phyloP scores from a whole-genome alignment of 1,140 invertebrate genomes.

The Aphidius ervi region DNA sequence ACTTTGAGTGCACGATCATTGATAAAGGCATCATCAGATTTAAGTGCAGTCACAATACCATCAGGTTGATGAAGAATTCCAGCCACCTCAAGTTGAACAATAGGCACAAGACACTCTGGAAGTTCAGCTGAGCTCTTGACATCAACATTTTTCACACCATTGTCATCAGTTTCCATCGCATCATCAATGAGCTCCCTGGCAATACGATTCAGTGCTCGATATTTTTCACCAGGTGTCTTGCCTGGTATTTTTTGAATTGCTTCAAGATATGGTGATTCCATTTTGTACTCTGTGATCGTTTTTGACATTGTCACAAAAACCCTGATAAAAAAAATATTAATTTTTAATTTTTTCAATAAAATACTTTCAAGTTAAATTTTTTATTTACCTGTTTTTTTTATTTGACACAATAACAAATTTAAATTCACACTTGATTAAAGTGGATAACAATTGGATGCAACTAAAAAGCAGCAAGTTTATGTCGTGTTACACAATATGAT shows the following conservation, averaged over 20 bases:
- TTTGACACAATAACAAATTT: too few relatives aligned
- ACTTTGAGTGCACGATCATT: slow-evolving; percentile 35
- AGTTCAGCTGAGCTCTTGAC: too few relatives aligned
- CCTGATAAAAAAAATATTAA: too few relatives aligned
- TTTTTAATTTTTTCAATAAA: too few relatives aligned
- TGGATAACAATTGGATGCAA: too few relatives aligned
- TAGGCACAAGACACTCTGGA: not conserved
- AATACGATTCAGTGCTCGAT: not conserved
- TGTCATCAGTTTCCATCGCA: not conserved
- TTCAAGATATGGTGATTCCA: slow-evolving; percentile 11
- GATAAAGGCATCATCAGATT: slow-evolving; percentile 30
- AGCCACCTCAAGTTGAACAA: not conserved
- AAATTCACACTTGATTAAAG: too few relatives aligned
- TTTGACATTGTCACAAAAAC: too few relatives aligned
- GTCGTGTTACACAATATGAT: too few relatives aligned
- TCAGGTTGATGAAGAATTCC: slow-evolving; percentile 4
- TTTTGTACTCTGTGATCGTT: not conserved
- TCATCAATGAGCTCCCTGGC: not conserved
- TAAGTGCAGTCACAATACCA: slow-evolving; percentile 32
- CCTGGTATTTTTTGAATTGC: slow-evolving; percentile 14
- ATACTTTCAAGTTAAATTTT: too few relatives aligned
- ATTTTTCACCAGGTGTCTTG: slow-evolving; percentile 12
- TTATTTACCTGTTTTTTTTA: too few relatives aligned
- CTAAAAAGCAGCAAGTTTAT: too few relatives aligned
- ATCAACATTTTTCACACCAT: not conserved